Conservation (phyloP, 2,888 invertebrate genomes). For the Ceriagrion tenellum region DNA sequence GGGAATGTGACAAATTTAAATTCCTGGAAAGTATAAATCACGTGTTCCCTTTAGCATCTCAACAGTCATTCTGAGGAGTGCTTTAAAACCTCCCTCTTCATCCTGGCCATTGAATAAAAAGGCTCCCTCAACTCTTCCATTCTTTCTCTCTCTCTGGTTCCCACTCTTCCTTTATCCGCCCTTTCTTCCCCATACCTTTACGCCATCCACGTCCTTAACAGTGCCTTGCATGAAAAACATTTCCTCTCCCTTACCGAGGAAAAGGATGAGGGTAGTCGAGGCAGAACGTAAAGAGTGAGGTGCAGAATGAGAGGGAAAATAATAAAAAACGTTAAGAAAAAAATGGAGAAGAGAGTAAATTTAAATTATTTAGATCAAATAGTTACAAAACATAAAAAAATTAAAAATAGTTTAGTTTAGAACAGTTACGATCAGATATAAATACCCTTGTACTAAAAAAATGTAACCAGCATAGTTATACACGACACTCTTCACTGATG, state of each 20-base stretch:
- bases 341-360: no score
- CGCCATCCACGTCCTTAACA: not conserved
- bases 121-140: not conserved
- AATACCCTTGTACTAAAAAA: no score
- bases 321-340: not conserved
- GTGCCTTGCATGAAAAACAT: not conserved
- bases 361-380: no score
- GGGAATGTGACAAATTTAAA: slow-evolving; percentile 37
- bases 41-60: slow-evolving; percentile 49
- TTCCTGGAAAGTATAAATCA: slow-evolving; percentile 29
- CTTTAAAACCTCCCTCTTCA: slow-evolving; percentile 33
- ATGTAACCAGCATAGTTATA: no score
- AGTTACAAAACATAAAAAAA: no score
- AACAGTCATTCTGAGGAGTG: slow-evolving; percentile 38
- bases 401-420: no score
- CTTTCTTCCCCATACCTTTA: not conserved
- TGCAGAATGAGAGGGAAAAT: not conserved
- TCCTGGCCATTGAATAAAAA: slow-evolving; percentile 32
- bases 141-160: not conserved
- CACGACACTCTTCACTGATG: no score
- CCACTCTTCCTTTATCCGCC: not conserved
- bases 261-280: slow-evolving; percentile 25
- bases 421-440: no score
- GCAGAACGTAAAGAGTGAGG: not conserved
- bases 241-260: not conserved